Evolutionary conservation across 2,797 vertebrate genomes (phyloP), one percentile per base, ranked within the genome.

Genomic region (Urosaurus nigricauda): DNA sequence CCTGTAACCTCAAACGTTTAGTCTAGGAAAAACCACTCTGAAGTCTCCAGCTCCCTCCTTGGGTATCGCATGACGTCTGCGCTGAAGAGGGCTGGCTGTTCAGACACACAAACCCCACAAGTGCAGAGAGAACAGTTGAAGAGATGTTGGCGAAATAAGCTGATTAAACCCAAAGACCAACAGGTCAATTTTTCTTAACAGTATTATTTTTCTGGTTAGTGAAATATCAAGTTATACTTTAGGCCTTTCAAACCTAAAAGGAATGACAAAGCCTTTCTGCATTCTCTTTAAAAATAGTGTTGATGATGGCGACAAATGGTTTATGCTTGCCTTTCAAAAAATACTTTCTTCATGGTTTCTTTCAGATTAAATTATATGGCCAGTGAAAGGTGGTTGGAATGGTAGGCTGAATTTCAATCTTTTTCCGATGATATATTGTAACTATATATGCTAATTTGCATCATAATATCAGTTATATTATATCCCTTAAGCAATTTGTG

Each of bases 1-100:
- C 94, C 93, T 95, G 93, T 93, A 96, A 96, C 94, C 94, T 95
- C 94, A 96, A 94, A 95, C 93, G 94, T 95, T 96, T 94, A 94
- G 93, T 95, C 95, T 96, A 94, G 93, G 91, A 95, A 96, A 82
- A 96, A 96, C 90, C 95, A 88, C 88, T 91, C 94, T 94, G 89
- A 68, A 89, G 91, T 95, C 95, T 95, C 95, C 90, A 95, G 90
- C 94, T 96, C 94, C 95, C 94, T 94, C 86, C 9, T 92, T 83
- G 87, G 87, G 92, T 96, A 96, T 96, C 94, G 4, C 93, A 94
- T 96, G 94, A 95, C 94, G 84, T 96, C 94, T 96, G 91, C 93
- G 92, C 94, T 94, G 94, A 94, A 93, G 1, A 93, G 86, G 84
- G 93, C 91, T 92, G 94, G 87, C n/a, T 75, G 56, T 77, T 88